Evolutionary conservation across 2,888 invertebrate genomes (phyloP).

Genomic region (Brachypalpus laphriformis): DNA sequence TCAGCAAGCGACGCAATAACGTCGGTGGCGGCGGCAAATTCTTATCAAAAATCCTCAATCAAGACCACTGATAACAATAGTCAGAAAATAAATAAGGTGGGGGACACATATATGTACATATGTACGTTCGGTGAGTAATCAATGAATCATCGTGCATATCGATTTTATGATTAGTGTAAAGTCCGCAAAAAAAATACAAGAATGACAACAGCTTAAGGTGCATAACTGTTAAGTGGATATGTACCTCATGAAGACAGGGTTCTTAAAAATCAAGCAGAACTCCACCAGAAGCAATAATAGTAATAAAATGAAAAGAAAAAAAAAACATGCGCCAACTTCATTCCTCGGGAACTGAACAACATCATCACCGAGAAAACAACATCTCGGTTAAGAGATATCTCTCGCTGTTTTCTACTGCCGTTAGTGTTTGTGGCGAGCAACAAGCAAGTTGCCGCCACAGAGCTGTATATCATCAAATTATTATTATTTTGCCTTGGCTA

Average conservation of each 20-base stretch:
- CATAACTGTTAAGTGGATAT: slow-evolving; percentile 6
- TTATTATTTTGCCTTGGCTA: slow-evolving; percentile 66
- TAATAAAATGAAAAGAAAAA: slow-evolving; percentile 23
- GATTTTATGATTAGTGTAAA: slow-evolving; percentile 25
- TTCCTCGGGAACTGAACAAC: slow-evolving; percentile 59
- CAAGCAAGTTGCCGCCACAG: slow-evolving; percentile 37
- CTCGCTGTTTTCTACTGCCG: slow-evolving; percentile 18
- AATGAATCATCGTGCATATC: slow-evolving; percentile 52
- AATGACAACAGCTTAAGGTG: slow-evolving; percentile 42
- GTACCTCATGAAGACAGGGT: slow-evolving; percentile 10
- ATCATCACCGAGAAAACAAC: slow-evolving; percentile 37
- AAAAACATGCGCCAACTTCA: slow-evolving; percentile 54
- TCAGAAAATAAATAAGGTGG: background rate
- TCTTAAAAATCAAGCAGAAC: slow-evolving; percentile 21
- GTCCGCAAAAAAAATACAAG: background rate
- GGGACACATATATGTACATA: slow-evolving; percentile 15
- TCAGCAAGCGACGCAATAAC: slow-evolving; percentile 25
- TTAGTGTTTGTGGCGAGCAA: slow-evolving; percentile 23
- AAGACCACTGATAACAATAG: slow-evolving; percentile 45
- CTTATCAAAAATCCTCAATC: slow-evolving; percentile 51
- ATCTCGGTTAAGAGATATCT: slow-evolving; percentile 23
- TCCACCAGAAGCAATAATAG: slow-evolving; percentile 27
- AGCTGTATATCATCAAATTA: slow-evolving; percentile 63
- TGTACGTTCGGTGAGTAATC: slow-evolving; percentile 41
- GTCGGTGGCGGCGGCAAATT: background rate